phyloP scores from a whole-genome alignment of 2,113 vertebrate species.

The Hemicordylus capensis region DNA sequence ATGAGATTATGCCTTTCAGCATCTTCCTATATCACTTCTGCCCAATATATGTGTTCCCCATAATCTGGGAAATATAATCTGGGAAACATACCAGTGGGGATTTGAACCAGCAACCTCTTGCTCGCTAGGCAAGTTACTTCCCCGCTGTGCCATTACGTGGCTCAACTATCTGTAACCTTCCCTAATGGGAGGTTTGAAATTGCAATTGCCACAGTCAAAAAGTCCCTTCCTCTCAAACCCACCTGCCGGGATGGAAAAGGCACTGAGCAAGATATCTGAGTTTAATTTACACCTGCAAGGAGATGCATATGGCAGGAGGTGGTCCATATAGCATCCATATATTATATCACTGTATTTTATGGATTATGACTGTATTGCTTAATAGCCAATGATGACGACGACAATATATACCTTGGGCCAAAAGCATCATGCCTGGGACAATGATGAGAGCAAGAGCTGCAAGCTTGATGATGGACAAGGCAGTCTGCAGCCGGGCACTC shows the following conservation, averaged over 20 bases:
- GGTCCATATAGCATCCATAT: neutral
- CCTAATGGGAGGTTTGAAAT: no score
- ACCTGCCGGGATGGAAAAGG: neutral
- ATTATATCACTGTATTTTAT: neutral
- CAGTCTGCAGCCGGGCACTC: constrained; percentile 80
- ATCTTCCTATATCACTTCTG: no score
- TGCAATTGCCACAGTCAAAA: neutral
- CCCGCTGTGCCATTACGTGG: neutral
- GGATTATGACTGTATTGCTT: neutral
- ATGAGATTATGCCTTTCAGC: no score
- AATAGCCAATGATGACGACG: neutral
- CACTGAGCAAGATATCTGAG: no score
- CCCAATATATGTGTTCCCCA: no score
- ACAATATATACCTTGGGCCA: constrained; percentile 78
- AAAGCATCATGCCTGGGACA: constrained; percentile 82
- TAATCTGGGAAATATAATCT: no score
- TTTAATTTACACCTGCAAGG: no score
- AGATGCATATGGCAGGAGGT: neutral
- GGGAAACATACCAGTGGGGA: no score
- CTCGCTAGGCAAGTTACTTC: no score
- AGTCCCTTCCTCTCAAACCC: neutral
- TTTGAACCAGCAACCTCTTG: no score
- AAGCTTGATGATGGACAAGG: constrained; percentile 81
- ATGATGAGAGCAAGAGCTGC: constrained; percentile 86
- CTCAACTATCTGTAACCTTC: no score